Conservation (phyloP, 2,888 invertebrate species). For the Nomada fabriciana region DNA sequence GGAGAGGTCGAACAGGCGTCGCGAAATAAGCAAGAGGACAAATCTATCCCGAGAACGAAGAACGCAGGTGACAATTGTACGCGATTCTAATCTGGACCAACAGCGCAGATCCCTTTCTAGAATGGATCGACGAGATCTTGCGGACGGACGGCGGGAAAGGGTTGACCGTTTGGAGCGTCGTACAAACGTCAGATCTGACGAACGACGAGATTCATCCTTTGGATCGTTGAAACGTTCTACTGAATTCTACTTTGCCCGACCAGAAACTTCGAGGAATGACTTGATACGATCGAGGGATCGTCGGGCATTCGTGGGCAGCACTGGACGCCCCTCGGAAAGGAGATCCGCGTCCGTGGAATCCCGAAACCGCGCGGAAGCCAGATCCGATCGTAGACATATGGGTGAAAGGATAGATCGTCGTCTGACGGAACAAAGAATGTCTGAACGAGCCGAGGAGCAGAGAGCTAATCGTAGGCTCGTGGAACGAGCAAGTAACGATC, state of each 20-base stretch:
- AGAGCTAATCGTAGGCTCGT: neutral
- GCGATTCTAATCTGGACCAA: constrained; percentile 21
- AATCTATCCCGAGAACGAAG: constrained; percentile 24
- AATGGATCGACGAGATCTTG: constrained; percentile 2
- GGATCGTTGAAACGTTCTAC: constrained; percentile 8
- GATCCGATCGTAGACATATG: neutral
- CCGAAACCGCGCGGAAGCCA: constrained; percentile 6
- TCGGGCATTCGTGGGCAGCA: neutral
- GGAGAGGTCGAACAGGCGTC: constrained; percentile 14
- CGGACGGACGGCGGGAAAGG: constrained; percentile 22
- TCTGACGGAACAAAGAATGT: too few species aligned
- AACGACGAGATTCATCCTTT: constrained; percentile 9
- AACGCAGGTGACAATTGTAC: constrained; percentile 9
- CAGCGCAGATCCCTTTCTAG: constrained; percentile 29
- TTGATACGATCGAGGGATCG: neutral
- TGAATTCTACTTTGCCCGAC: neutral
- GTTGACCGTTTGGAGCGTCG: constrained; percentile 24
- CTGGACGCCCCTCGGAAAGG: constrained; percentile 5
- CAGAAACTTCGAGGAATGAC: neutral
- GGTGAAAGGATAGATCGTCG: neutral
- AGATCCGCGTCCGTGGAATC: neutral
- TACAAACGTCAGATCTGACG: neutral
- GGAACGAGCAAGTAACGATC: neutral
- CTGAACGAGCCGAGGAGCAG: neutral
- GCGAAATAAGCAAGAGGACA: constrained; percentile 2